A percentile compares a stretch with the other conserved stretches of the same genome.
Evolutionary conservation across 2,888 invertebrate genomes (phyloP).

Genomic region (Nematopogon swammerdamellus): DNA sequence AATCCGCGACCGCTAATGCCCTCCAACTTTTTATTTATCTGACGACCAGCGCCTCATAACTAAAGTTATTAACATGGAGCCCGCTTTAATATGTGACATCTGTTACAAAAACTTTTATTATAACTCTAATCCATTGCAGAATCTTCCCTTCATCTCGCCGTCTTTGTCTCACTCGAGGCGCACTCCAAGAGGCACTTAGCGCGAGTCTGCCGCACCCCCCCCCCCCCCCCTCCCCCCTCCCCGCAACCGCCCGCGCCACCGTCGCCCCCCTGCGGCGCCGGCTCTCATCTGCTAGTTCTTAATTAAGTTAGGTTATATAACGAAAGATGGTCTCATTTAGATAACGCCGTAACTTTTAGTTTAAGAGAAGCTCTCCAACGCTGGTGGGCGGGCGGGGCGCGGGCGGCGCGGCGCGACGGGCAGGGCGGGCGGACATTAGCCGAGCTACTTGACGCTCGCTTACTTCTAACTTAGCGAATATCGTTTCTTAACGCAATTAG

Average conservation of each 20-base stretch:
- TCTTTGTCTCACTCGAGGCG: conserved; percentile 12
- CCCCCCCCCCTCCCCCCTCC: conserved; percentile 2
- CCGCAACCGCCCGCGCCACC: conserved; percentile 25
- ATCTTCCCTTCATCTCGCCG: too few species aligned
- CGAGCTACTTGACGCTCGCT: neutral
- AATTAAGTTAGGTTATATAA: conserved; percentile 60
- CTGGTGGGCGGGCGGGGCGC: too few species aligned
- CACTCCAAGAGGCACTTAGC: conserved; percentile 17
- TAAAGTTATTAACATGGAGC: conserved; percentile 44
- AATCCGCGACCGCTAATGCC: conserved; percentile 21
- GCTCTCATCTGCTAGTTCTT: conserved; percentile 57
- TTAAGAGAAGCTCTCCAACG: conserved; percentile 23
- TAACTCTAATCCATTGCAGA: conserved; percentile 56
- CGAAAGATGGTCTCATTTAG: conserved; percentile 60
- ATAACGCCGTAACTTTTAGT: conserved; percentile 52
- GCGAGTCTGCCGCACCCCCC: conserved; percentile 4
- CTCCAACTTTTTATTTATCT: conserved; percentile 49
- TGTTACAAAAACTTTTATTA: conserved; percentile 58
- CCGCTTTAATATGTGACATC: conserved; percentile 57
- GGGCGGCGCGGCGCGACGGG: too few species aligned
- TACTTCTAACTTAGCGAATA: neutral
- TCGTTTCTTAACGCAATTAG: neutral
- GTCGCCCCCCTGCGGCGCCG: conserved; percentile 41
- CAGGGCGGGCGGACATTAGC: neutral
- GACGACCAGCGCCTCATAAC: conserved; percentile 33